These are phyloP conservation scores for Podargus strigoides DNA, from an alignment of 2,797 vertebrate species.

Conservation along the genomic window DNA sequence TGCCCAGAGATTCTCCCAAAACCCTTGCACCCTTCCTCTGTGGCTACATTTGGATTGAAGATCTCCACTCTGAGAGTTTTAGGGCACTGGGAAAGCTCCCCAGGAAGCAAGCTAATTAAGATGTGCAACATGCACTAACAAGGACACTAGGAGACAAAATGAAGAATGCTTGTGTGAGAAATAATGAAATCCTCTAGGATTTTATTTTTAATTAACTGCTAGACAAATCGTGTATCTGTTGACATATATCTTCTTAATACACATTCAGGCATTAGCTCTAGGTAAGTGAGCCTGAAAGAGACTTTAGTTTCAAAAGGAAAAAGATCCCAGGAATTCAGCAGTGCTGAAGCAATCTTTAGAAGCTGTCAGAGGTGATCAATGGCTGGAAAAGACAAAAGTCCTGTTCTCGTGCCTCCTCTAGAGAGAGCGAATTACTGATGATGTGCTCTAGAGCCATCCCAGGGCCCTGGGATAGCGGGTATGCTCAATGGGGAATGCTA, in stretches of 20 bases:
- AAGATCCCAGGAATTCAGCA: not conserved
- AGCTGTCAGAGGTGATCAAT: slow-evolving; percentile 5
- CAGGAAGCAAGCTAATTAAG: not conserved
- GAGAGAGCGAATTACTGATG: not conserved
- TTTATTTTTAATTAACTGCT: slow-evolving; percentile 33
- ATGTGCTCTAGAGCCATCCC: not conserved
- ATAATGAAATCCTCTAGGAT: slow-evolving; percentile 7
- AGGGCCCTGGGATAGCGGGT: not conserved
- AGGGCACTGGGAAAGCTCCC: not conserved
- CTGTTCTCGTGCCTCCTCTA: not conserved
- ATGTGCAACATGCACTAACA: not conserved
- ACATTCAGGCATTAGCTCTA: not conserved
- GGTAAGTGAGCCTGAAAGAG: not conserved
- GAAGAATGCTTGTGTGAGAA: not conserved
- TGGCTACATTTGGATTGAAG: not conserved
- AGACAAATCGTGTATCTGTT: not conserved
- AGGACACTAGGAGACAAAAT: not conserved
- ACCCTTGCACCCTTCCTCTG: rapidly evolving
- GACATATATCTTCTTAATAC: not conserved
- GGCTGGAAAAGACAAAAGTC: slow-evolving; percentile 1
- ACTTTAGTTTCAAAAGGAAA: not conserved
- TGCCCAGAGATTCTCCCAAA: not conserved
- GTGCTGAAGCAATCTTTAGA: slow-evolving; percentile 3
- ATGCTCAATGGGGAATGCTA: not conserved
- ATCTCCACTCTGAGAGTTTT: not conserved